phyloP scores from a whole-genome alignment of 1,140 invertebrate species.

The Apis cerana region DNA sequence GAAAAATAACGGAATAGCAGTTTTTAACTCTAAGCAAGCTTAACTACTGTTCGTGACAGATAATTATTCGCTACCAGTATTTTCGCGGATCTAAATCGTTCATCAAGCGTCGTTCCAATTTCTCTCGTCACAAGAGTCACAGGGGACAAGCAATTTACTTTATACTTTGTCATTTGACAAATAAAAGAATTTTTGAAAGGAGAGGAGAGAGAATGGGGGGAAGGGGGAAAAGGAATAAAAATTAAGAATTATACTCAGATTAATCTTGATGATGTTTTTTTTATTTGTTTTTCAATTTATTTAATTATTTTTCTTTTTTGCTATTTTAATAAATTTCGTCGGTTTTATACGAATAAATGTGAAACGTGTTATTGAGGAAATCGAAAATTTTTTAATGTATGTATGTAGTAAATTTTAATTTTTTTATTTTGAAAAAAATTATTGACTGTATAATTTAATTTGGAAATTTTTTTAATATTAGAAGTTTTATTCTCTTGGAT shows the following conservation, averaged over 20 bases:
- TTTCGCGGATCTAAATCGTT: slow-evolving; percentile 28
- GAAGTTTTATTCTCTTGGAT: too few relatives aligned
- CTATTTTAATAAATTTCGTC: too few relatives aligned
- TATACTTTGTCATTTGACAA: not conserved
- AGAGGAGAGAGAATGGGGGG: not conserved
- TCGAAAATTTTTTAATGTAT: too few relatives aligned
- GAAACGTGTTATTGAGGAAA: too few relatives aligned
- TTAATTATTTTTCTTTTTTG: not conserved
- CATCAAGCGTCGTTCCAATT: slow-evolving; percentile 24
- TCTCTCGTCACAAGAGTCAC: slow-evolving; percentile 6
- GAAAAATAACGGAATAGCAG: not conserved
- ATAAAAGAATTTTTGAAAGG: not conserved
- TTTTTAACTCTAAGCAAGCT: slow-evolving; percentile 12
- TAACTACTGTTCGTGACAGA: slow-evolving; percentile 34
- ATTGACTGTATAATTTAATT: too few relatives aligned
- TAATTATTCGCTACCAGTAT: slow-evolving; percentile 23
- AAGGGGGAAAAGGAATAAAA: not conserved
- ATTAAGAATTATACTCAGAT: not conserved
- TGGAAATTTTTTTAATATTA: too few relatives aligned
- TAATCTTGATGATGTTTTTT: not conserved
- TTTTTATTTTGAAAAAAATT: too few relatives aligned
- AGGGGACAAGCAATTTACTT: slow-evolving; percentile 20
- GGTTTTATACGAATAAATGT: too few relatives aligned
- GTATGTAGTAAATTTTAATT: too few relatives aligned
- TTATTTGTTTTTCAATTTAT: not conserved